Percentiles rank a stretch among this genome's conserved stretches.
Evolutionary conservation across 1,140 invertebrate genomes (phyloP).

Genomic region (Adoxophyes honmai): DNA sequence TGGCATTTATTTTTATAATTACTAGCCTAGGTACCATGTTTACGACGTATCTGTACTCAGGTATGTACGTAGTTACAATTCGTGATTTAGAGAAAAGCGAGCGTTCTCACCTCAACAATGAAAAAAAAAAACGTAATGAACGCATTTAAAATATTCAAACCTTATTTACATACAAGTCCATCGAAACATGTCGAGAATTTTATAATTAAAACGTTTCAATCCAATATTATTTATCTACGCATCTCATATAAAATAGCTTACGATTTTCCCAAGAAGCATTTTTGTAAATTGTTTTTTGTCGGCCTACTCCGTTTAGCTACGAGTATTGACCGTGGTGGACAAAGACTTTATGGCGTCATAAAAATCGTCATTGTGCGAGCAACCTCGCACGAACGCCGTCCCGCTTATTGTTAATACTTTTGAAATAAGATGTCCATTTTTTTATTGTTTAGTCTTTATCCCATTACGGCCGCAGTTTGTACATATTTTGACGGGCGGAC

Average conservation of each 20-base stretch:
- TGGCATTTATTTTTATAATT: too few relatives aligned
- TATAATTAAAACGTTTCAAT: not conserved
- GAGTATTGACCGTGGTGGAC: constrained; percentile 60
- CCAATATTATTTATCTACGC: not conserved
- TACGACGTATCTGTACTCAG: too few relatives aligned
- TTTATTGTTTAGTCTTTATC: constrained; percentile 54
- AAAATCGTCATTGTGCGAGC: constrained; percentile 59
- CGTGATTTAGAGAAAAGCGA: too few relatives aligned
- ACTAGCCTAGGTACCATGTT: too few relatives aligned
- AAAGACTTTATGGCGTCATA: constrained; percentile 69
- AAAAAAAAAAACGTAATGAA: too few relatives aligned
- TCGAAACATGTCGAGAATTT: not conserved
- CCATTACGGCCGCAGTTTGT: constrained; percentile 65
- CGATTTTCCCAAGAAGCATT: constrained; percentile 12
- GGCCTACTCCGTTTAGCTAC: constrained; percentile 25
- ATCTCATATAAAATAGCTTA: not conserved
- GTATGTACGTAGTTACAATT: too few relatives aligned
- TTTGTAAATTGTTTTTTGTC: constrained; percentile 10
- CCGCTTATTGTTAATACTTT: constrained; percentile 63
- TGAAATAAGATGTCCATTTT: constrained; percentile 72
- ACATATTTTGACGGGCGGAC: constrained; percentile 66
- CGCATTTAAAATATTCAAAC: too few relatives aligned
- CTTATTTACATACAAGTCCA: too few relatives aligned
- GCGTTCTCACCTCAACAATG: too few relatives aligned
- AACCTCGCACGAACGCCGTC: constrained; percentile 47